phyloP scores from a whole-genome alignment of 2,888 invertebrate species.

The Deilephila porcellus region DNA sequence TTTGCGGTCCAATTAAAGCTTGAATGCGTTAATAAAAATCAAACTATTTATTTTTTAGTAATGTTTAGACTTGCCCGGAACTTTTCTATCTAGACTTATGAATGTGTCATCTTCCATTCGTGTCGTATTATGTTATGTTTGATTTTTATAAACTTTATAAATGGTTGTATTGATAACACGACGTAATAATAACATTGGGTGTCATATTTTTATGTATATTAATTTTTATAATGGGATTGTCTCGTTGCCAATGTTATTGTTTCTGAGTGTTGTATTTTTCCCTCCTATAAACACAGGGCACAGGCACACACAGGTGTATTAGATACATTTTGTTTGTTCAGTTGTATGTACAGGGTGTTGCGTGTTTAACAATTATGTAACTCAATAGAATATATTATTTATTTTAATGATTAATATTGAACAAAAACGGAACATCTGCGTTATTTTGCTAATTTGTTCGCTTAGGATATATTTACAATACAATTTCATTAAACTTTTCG shows the following conservation, averaged over 20 bases:
- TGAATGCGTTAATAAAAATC: constrained; percentile 23
- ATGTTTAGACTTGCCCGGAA: not conserved
- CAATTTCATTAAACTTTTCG: too few relatives aligned
- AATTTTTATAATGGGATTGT: too few relatives aligned
- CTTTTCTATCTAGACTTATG: too few relatives aligned
- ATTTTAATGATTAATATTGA: too few relatives aligned
- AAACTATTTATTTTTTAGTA: not conserved
- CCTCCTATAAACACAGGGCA: constrained; percentile 55
- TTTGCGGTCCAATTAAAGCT: not conserved
- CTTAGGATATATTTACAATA: too few relatives aligned
- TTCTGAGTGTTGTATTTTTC: constrained; percentile 34
- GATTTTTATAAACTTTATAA: constrained; percentile 22
- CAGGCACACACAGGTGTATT: constrained; percentile 53
- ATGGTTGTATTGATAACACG: not conserved
- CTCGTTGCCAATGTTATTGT: constrained; percentile 26
- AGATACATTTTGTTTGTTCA: constrained; percentile 29
- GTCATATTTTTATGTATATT: not conserved
- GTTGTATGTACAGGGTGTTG: constrained; percentile 31
- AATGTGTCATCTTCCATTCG: too few relatives aligned
- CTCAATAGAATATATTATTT: constrained; percentile 26
- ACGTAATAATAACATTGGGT: not conserved
- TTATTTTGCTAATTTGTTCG: too few relatives aligned
- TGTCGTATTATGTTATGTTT: not conserved
- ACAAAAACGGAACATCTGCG: too few relatives aligned
- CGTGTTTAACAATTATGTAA: constrained; percentile 32